These are phyloP conservation scores for Anastrepha obliqua DNA, from an alignment of 1,140 invertebrate genomes.

Conservation along the genomic window DNA sequence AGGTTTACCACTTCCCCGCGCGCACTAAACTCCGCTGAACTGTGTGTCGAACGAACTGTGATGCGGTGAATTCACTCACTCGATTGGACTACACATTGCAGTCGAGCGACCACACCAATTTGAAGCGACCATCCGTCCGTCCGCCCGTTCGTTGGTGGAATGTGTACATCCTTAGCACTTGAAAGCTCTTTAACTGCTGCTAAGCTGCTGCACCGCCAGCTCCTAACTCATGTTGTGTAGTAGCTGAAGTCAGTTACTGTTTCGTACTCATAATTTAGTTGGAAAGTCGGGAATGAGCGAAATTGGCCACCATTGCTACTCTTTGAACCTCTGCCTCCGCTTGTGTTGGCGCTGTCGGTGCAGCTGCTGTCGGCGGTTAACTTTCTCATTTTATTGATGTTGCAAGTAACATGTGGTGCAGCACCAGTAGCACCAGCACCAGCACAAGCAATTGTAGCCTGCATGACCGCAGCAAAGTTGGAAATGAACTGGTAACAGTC, in stretches of 20 bases:
- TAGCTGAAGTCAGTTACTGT: neutral
- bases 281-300: neutral
- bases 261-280: neutral
- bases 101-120: constrained; percentile 3
- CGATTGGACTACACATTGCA: constrained; percentile 40
- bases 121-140: neutral
- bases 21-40: constrained; percentile 10
- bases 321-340: neutral
- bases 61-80: constrained; percentile 10
- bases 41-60: constrained; percentile 28
- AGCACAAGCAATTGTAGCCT: neutral
- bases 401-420: constrained; percentile 41
- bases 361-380: constrained; percentile 23
- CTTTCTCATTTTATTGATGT: constrained; percentile 53
- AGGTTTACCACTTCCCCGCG: constrained; percentile 54
- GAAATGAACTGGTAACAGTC: constrained; percentile 40
- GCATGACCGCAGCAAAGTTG: constrained; percentile 39
- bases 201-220: constrained; percentile 14
- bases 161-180: neutral
- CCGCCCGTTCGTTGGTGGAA: neutral
- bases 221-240: neutral
- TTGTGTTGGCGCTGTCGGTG: neutral
- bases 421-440: neutral
- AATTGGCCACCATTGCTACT: neutral
- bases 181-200: constrained; percentile 30